phyloP scores from a whole-genome alignment of 1,140 invertebrate species.

The Himalopsyche phryganea region DNA sequence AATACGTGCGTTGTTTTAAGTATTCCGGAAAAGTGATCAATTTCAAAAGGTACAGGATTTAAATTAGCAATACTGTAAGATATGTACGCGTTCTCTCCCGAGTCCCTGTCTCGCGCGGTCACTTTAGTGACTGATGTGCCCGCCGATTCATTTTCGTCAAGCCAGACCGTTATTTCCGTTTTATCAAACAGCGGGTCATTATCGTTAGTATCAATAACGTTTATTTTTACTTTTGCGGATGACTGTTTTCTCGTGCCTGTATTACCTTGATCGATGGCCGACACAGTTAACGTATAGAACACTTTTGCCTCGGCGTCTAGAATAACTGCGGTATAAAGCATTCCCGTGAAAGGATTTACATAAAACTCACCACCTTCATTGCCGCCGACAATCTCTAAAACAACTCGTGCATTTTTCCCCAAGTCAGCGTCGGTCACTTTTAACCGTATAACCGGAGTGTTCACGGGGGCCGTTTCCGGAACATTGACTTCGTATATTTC shows the following conservation, averaged over 20 bases:
- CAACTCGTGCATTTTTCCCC: conserved; percentile 72
- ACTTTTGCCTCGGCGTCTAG: conserved; percentile 81
- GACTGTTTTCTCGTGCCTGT: conserved; percentile 72
- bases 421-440: conserved; percentile 75
- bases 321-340: conserved; percentile 74
- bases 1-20: conserved; percentile 72
- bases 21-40: conserved; percentile 87
- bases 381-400: conserved; percentile 78
- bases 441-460: conserved; percentile 75
- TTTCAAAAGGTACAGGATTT: conserved; percentile 81
- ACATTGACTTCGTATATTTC: conserved; percentile 79
- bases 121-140: conserved; percentile 75
- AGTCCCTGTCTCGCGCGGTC: conserved; percentile 76
- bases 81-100: conserved; percentile 87
- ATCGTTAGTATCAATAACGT: conserved; percentile 80
- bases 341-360: conserved; percentile 76
- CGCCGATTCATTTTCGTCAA: conserved; percentile 79
- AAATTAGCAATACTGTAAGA: conserved; percentile 84
- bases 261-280: conserved; percentile 78
- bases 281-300: conserved; percentile 81
- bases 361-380: conserved; percentile 80
- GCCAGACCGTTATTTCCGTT: conserved; percentile 56
- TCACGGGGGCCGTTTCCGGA: conserved; percentile 76
- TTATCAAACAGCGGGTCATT: conserved; percentile 79
- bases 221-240: conserved; percentile 76